phyloP scores from a whole-genome alignment of 2,797 vertebrate genomes.

The Numenius phaeopus region DNA sequence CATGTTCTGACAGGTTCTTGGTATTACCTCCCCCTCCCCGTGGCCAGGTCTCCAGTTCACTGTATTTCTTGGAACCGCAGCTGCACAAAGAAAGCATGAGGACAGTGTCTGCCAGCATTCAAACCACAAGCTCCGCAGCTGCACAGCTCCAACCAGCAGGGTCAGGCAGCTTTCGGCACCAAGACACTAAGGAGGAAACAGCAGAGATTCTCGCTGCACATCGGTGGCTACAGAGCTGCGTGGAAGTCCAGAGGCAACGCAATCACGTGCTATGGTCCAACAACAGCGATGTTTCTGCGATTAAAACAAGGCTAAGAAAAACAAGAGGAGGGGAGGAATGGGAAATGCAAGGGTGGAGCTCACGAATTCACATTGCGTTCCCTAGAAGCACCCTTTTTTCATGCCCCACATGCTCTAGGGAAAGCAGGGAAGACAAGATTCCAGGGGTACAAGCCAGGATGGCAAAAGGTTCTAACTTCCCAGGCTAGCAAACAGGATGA shows the following conservation, averaged over 20 bases:
- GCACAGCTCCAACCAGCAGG: background rate
- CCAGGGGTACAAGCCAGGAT: background rate
- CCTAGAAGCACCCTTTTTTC: background rate
- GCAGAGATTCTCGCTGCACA: background rate
- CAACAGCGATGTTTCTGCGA: background rate
- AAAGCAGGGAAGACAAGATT: background rate
- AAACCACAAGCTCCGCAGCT: conserved; percentile 52
- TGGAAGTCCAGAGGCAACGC: background rate
- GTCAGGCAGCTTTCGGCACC: background rate
- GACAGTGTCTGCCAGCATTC: conserved; percentile 32
- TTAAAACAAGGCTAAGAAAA: background rate
- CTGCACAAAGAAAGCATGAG: conserved; percentile 50
- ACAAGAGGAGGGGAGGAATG: background rate
- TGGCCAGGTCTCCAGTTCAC: conserved; percentile 16
- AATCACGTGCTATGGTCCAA: background rate
- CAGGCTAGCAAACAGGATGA: background rate
- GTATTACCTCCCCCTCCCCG: conserved; percentile 55
- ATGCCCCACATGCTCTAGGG: rapidly evolving
- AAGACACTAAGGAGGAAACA: background rate
- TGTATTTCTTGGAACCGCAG: conserved; percentile 77
- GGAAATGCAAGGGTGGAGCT: background rate
- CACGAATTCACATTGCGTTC: background rate
- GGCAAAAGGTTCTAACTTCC: background rate
- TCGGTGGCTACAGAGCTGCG: background rate
- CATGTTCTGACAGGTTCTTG: conserved; percentile 56